These are phyloP conservation scores for Chaetodon trifasciatus DNA, from an alignment of 2,797 vertebrate species.

Conservation along the genomic window DNA sequence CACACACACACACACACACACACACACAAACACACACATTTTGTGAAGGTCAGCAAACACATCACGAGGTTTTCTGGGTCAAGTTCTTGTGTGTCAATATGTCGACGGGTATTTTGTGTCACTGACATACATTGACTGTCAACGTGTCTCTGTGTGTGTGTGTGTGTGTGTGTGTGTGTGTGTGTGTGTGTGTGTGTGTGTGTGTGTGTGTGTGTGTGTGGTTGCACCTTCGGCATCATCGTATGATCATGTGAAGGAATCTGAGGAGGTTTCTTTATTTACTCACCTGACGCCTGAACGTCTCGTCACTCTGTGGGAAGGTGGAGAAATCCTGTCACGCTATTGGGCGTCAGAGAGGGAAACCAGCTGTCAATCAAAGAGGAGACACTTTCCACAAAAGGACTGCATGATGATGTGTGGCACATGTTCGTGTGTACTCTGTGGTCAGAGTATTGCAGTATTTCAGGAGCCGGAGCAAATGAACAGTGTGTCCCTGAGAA, in stretches of 20 bases:
- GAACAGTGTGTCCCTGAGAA: no score
- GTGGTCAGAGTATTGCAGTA: no score
- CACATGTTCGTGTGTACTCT: not conserved
- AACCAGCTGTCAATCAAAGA: not conserved
- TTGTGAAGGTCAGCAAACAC: conserved; percentile 24
- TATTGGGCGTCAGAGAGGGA: conserved; percentile 1
- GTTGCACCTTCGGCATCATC: not conserved
- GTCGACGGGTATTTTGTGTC: not conserved
- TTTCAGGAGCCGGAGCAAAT: not conserved
- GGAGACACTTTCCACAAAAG: conserved; percentile 1
- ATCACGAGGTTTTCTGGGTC: conserved; percentile 22
- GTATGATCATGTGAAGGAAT: conserved; percentile 12
- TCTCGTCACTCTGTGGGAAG: not conserved
- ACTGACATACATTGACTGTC: not conserved
- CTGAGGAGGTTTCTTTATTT: conserved; percentile 35
- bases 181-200: conserved; percentile 7
- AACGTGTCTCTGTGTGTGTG: not conserved
- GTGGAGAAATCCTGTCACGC: not conserved
- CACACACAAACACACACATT: conserved; percentile 2
- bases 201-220: conserved; percentile 2
- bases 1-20: not conserved
- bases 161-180: conserved; percentile 1
- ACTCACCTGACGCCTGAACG: not conserved
- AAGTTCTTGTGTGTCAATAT: conserved; percentile 7
- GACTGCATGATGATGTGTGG: not conserved